phyloP scores from a whole-genome alignment of 2,113 vertebrate species.

The Phylloscopus trochiloides region DNA sequence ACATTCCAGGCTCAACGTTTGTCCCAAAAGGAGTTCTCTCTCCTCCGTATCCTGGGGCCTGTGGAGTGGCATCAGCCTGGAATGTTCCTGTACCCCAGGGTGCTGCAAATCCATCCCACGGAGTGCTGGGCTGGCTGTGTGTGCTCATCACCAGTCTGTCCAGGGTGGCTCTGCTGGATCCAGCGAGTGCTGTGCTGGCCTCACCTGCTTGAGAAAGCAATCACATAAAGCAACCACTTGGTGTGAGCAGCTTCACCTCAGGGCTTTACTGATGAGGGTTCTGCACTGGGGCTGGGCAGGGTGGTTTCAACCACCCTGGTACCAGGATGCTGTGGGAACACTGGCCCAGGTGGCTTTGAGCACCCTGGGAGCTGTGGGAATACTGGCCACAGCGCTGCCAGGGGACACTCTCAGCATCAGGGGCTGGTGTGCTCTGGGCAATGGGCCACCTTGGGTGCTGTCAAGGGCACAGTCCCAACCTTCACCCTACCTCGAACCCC shows the following conservation, averaged over 20 bases:
- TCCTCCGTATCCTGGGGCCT: background rate
- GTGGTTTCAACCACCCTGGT: accelerated
- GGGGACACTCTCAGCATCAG: accelerated
- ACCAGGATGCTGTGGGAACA: accelerated
- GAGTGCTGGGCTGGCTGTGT: background rate
- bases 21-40: background rate
- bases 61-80: accelerated
- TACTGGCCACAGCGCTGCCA: background rate
- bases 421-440: too few species aligned
- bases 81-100: background rate
- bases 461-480: background rate
- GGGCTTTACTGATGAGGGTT: background rate
- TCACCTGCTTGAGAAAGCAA: background rate
- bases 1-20: background rate
- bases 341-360: background rate
- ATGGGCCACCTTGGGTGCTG: too few species aligned
- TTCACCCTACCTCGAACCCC: background rate
- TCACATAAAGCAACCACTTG: too few species aligned
- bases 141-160: background rate
- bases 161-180: slow-evolving; percentile 5
- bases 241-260: background rate
- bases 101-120: background rate
- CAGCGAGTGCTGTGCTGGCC: background rate
- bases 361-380: accelerated
- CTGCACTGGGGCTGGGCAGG: background rate